Conservation (phyloP, 2,797 vertebrate genomes). For the Macrochelys suwanniensis region DNA sequence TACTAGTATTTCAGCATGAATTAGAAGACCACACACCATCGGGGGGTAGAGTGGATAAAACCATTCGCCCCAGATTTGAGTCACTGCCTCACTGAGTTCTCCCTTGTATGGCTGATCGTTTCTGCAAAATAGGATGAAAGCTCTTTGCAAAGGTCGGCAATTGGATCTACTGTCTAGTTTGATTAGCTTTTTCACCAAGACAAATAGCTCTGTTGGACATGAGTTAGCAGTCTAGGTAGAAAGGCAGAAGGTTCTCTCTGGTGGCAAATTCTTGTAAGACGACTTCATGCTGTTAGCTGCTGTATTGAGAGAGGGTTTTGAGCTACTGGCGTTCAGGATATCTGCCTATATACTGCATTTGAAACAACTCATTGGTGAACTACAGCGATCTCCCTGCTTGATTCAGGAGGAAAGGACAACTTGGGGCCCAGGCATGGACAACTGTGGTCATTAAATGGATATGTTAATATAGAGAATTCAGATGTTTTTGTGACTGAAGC, state of each 20-base stretch:
- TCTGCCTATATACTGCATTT: no score
- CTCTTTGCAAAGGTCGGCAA: no score
- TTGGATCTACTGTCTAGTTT: no score
- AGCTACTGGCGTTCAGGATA: background rate
- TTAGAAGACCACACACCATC: fast-evolving
- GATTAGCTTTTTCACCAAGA: no score
- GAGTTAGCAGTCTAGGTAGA: background rate
- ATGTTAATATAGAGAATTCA: background rate
- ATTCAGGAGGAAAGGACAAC: background rate
- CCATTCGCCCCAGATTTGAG: background rate
- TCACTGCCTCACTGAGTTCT: background rate
- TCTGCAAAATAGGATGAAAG: background rate
- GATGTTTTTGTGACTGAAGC: background rate
- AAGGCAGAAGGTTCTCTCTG: background rate
- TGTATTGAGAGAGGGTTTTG: background rate
- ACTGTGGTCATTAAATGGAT: background rate
- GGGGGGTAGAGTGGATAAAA: background rate
- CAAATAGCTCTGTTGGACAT: background rate
- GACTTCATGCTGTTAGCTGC: background rate
- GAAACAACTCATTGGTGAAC: no score
- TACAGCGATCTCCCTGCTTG: background rate
- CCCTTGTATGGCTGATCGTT: background rate
- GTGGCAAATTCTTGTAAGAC: background rate
- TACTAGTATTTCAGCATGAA: background rate
- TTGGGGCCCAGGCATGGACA: background rate